These are phyloP conservation scores for Piaya cayana DNA, from an alignment of 2,113 vertebrate species.

Conservation along the genomic window DNA sequence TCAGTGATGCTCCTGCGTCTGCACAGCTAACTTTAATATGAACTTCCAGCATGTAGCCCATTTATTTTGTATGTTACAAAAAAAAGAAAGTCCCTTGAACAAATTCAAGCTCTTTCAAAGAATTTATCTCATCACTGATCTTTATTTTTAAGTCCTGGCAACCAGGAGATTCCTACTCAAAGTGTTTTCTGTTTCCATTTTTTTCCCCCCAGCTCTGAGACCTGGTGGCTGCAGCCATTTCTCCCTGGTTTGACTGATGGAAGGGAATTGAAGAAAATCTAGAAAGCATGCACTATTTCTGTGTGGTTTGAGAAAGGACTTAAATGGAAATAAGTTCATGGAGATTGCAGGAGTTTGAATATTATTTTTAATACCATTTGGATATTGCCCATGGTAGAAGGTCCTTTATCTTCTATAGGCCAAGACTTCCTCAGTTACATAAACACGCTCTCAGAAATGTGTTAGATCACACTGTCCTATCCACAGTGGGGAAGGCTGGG, in stretches of 20 bases:
- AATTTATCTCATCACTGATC: background rate
- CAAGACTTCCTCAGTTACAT: background rate
- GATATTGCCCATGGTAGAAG: background rate
- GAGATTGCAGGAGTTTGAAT: background rate
- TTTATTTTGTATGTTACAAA: background rate
- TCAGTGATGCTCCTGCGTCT: background rate
- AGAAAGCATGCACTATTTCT: background rate
- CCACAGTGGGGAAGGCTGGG: background rate
- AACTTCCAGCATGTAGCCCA: background rate
- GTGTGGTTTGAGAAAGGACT: background rate
- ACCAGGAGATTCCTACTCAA: background rate
- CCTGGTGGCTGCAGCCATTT: background rate
- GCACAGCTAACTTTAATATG: background rate
- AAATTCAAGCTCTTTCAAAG: background rate
- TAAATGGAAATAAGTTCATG: background rate
- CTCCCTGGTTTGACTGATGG: background rate
- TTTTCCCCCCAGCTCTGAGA: background rate
- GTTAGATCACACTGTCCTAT: background rate
- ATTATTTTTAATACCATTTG: background rate
- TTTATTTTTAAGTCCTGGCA: background rate
- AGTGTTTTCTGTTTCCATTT: background rate
- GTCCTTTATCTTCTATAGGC: background rate
- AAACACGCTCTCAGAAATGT: background rate
- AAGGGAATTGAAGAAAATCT: background rate
- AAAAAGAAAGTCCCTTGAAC: background rate